phyloP scores from a whole-genome alignment of 2,888 invertebrate genomes.

The Caradrina clavipalpis region DNA sequence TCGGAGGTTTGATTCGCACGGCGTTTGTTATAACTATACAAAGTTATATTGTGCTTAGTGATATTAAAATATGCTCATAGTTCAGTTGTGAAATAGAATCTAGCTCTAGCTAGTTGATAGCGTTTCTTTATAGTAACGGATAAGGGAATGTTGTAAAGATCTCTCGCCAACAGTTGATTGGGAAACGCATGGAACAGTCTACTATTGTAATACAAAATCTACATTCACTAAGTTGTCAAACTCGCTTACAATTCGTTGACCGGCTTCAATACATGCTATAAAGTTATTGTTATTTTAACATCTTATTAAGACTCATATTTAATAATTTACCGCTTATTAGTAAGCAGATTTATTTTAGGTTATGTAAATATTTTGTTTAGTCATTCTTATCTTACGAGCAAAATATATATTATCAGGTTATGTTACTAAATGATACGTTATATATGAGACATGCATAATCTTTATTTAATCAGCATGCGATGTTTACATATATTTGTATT shows the following conservation, averaged over 20 bases:
- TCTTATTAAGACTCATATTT: slow-evolving; percentile 40
- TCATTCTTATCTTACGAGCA: slow-evolving; percentile 73
- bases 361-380: slow-evolving; percentile 84
- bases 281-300: slow-evolving; percentile 62
- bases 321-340: slow-evolving; percentile 57
- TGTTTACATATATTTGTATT: slow-evolving; percentile 81
- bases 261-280: slow-evolving; percentile 56
- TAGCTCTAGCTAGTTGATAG: slow-evolving; percentile 88
- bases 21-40: slow-evolving; percentile 74
- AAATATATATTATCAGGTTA: slow-evolving; percentile 71
- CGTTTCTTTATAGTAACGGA: slow-evolving; percentile 72
- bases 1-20: slow-evolving; percentile 72
- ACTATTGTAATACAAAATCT: slow-evolving; percentile 49
- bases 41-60: slow-evolving; percentile 86
- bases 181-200: slow-evolving; percentile 44
- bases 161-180: slow-evolving; percentile 68
- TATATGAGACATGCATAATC: slow-evolving; percentile 84
- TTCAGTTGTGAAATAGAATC: slow-evolving; percentile 88
- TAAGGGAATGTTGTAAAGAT: slow-evolving; percentile 70
- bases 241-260: slow-evolving; percentile 38
- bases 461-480: slow-evolving; percentile 83
- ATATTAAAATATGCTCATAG: slow-evolving; percentile 89
- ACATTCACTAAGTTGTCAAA: slow-evolving; percentile 44
- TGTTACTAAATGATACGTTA: slow-evolving; percentile 64
- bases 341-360: slow-evolving; percentile 64